Percentiles rank a stretch among this genome's conserved stretches.
Conservation (phyloP, 2,888 invertebrate species). For the Heliconius cydno region DNA sequence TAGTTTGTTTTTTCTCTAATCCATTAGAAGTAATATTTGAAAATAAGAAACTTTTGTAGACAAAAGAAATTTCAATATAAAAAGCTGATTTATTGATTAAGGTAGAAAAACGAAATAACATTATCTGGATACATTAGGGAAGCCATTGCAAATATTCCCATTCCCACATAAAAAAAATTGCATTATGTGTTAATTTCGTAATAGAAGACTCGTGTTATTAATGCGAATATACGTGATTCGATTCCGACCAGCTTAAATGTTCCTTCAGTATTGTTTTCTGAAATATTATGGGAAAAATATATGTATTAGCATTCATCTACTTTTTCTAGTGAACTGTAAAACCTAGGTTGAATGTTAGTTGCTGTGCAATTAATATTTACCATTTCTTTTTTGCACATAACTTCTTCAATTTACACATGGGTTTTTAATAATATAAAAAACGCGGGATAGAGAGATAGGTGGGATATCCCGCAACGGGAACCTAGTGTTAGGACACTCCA, state of each 20-base stretch:
- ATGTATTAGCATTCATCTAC: constrained; percentile 15
- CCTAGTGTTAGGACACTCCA: too few relatives aligned
- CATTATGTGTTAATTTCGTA: constrained; percentile 67
- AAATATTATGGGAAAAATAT: constrained; percentile 32
- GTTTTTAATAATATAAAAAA: not conserved
- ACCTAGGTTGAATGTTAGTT: not conserved
- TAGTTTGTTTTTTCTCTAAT: not conserved
- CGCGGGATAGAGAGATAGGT: too few relatives aligned
- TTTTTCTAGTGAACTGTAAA: constrained; percentile 18
- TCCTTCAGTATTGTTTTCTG: constrained; percentile 39
- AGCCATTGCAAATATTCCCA: constrained; percentile 68
- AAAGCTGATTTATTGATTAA: not conserved
- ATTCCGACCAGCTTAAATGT: constrained; percentile 35
- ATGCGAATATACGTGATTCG: constrained; percentile 31
- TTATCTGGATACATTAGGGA: constrained; percentile 58
- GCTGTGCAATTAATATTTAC: constrained; percentile 4
- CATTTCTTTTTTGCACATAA: not conserved
- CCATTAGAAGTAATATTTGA: not conserved
- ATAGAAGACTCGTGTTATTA: constrained; percentile 57
- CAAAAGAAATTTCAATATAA: not conserved
- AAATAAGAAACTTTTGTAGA: not conserved
- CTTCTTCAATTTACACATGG: not conserved
- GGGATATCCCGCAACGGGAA: too few relatives aligned
- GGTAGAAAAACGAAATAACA: not conserved
- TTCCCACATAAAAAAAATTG: constrained; percentile 64